A percentile compares a stretch with the other conserved stretches of the same genome.
Evolutionary conservation across 2,113 vertebrate genomes (phyloP).

Genomic region (Phocoena phocoena): DNA sequence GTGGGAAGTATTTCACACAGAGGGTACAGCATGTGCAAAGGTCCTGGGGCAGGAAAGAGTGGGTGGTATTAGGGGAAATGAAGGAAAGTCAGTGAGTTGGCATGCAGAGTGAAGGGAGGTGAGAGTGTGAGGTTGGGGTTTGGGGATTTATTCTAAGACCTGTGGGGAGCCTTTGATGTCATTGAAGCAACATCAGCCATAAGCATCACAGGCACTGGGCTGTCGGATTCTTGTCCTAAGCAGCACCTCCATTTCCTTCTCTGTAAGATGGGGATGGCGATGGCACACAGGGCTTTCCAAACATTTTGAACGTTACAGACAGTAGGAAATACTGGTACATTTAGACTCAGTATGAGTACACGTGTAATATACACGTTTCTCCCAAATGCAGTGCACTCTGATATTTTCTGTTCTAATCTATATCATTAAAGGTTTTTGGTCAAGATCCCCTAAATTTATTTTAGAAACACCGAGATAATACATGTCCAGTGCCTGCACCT

Average conservation of each 20-base stretch:
- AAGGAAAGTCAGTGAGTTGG: background rate
- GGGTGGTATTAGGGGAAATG: background rate
- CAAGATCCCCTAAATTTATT: background rate
- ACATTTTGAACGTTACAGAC: background rate
- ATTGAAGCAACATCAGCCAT: background rate
- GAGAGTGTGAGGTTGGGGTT: background rate
- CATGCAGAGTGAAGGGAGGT: background rate
- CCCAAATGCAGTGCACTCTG: background rate
- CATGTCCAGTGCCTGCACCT: too few relatives aligned
- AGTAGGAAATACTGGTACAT: background rate
- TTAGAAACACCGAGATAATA: background rate
- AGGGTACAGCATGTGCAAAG: background rate
- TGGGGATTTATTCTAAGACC: background rate
- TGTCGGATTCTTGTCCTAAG: background rate
- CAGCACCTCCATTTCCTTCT: background rate
- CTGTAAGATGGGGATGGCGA: background rate
- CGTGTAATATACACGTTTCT: rapidly evolving
- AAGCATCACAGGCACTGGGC: background rate
- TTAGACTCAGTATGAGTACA: background rate
- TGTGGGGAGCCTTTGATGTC: background rate
- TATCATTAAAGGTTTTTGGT: background rate
- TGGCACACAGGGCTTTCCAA: background rate
- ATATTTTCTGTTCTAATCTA: background rate
- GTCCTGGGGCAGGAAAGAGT: background rate
- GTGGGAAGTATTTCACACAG: background rate